Evolutionary conservation across 2,797 vertebrate species (phyloP).

Genomic region (Rhynchotus rufescens): DNA sequence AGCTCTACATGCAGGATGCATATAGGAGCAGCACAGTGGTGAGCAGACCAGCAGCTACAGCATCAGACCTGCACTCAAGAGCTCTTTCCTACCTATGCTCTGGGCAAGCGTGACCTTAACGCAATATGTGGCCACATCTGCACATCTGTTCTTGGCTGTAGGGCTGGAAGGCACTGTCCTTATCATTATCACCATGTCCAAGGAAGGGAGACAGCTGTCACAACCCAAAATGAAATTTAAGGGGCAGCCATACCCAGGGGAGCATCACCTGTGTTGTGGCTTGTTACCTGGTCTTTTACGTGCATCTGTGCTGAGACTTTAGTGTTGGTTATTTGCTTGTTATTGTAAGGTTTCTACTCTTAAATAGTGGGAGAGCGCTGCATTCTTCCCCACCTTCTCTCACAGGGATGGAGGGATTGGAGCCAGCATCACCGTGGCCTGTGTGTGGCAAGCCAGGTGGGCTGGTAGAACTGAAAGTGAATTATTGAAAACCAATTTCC

Average conservation of each 20-base stretch:
- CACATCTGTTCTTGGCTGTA: not conserved
- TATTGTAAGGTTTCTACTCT: not conserved
- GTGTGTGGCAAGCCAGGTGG: rapidly evolving
- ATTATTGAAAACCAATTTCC: not conserved
- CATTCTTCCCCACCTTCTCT: rapidly evolving
- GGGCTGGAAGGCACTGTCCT: not conserved
- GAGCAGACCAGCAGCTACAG: not conserved
- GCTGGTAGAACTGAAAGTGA: too few relatives aligned
- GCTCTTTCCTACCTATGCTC: too few relatives aligned
- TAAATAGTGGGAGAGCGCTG: not conserved
- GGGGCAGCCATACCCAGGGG: not conserved
- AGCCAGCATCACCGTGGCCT: rapidly evolving
- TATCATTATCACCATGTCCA: not conserved
- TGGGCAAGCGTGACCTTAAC: not conserved
- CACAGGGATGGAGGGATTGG: rapidly evolving
- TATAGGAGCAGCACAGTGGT: not conserved
- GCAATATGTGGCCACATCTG: not conserved
- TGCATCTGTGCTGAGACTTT: not conserved
- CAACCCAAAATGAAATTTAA: not conserved
- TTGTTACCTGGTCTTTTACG: not conserved
- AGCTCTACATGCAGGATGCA: not conserved
- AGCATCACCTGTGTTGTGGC: rapidly evolving
- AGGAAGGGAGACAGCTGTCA: not conserved
- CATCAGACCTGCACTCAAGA: not conserved
- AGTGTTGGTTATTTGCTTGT: not conserved